These are phyloP conservation scores for Trichogramma evanescens DNA, from an alignment of 2,888 invertebrate species.

Conservation along the genomic window DNA sequence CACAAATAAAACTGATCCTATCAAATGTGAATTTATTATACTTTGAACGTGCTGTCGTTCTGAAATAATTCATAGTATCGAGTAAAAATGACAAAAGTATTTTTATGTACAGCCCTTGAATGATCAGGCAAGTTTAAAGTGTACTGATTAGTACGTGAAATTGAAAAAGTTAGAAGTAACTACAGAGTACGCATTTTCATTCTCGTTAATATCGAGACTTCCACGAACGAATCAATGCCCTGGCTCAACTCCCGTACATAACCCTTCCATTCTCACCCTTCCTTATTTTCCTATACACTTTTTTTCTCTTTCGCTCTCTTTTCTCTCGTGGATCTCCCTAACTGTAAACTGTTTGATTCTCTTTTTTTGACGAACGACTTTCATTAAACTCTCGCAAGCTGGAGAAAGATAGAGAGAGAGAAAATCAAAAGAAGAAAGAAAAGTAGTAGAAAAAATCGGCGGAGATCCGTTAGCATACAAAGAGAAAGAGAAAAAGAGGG, in stretches of 20 bases:
- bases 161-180: no score
- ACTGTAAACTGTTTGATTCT: neutral
- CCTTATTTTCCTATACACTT: neutral
- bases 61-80: no score
- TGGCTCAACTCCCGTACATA: neutral
- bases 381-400: constrained; percentile 6
- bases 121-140: no score
- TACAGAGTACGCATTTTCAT: neutral
- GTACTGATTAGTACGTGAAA: no score
- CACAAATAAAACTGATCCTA: no score
- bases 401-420: neutral
- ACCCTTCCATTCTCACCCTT: neutral
- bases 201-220: neutral
- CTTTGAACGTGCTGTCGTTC: no score
- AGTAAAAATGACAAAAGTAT: no score
- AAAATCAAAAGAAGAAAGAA: neutral
- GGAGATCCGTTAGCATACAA: neutral
- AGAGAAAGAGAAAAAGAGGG: neutral
- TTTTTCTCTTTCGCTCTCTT: constrained; percentile 2
- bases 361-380: constrained; percentile 9
- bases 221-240: constrained; percentile 6
- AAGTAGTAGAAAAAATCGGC: neutral
- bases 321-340: neutral
- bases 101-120: no score
- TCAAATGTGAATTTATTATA: no score